phyloP scores from a whole-genome alignment of 2,888 invertebrate species.

The Rotaria magnacalcarata region DNA sequence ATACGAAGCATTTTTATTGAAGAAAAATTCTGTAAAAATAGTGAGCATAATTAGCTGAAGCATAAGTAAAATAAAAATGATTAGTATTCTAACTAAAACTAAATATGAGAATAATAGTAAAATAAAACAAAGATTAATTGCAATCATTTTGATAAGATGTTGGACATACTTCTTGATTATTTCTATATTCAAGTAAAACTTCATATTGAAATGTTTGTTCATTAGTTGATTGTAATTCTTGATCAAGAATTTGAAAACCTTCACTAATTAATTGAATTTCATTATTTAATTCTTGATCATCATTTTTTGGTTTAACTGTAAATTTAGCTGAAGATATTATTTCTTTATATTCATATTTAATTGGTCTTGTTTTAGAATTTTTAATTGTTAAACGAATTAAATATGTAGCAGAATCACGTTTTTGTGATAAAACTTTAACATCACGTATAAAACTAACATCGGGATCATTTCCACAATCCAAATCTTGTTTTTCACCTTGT shows the following conservation, averaged over 20 bases:
- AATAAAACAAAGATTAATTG: too few relatives aligned
- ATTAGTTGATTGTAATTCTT: neutral
- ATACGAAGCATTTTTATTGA: too few relatives aligned
- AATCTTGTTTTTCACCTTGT: slow-evolving; percentile 28
- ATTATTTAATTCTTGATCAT: neutral
- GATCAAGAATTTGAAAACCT: neutral
- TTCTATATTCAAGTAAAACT: slow-evolving; percentile 2
- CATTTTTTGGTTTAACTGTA: neutral
- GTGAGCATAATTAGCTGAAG: too few relatives aligned
- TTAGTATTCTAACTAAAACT: too few relatives aligned
- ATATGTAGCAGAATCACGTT: neutral
- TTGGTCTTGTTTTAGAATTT: neutral
- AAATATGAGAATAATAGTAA: too few relatives aligned
- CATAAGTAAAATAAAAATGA: too few relatives aligned
- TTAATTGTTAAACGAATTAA: neutral
- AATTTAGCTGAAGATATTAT: neutral
- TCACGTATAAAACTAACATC: slow-evolving; percentile 6
- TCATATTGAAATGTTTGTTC: slow-evolving; percentile 1
- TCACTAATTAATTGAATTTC: neutral
- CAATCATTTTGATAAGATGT: too few relatives aligned
- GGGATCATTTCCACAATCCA: slow-evolving; percentile 35
- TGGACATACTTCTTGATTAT: neutral
- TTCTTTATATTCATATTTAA: slow-evolving; percentile 37
- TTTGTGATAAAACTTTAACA: neutral
- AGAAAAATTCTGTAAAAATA: too few relatives aligned